Base-by-base conservation (phyloP, 2,113 vertebrate species). In the Potamarius usumacintae region DNA sequence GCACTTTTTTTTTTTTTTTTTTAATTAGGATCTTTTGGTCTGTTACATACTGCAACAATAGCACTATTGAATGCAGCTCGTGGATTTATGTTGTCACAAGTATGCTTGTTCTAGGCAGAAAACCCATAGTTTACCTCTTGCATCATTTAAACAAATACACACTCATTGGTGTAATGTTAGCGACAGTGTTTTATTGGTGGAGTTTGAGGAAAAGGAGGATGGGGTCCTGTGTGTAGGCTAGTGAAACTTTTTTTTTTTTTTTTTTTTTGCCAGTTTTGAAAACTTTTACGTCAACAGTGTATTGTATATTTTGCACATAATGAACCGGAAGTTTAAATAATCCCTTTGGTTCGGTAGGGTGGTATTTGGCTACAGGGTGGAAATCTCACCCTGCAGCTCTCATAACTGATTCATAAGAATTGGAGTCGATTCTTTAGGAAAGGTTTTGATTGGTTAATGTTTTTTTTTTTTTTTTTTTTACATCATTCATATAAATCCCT, bases 221-320 rank as follows among this genome's bases (percentile, higher is more conserved):
- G 83, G 90, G 88, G 65, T 79, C 87, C 86, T 88, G 85, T 87
- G 76, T 88, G 60, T 85, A 89, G 81, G n/a, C 52, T 57, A 79
- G 52, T 86, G 84, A 89, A 86, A 58, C 88, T 93, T 87, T 88
- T 92, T 88, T 93, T 87, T 88, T n/a, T n/a, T n/a, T n/a, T n/a
- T n/a, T 92, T 93, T 27, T n/a, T 91, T 89, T 91, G 91, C 90
- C 87, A 17, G 88, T 92, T 93, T 93, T 86, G 79, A 91, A 81
- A 82, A 55, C 89, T 90, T 91, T 76, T 58, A 78, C 86, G 78
- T 83, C 86, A 85, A 82, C 85, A 83, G 82, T 87, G 88, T 89
- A 92, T 93, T 95, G 94, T 95, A 95, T 93, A 94, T 96, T 96
- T 96, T 96, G 95, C 95, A 96, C 95, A 96, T 91, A 87, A 94